Base-by-base conservation (phyloP, 2,888 invertebrate species). In the Amphipoea lucens region DNA sequence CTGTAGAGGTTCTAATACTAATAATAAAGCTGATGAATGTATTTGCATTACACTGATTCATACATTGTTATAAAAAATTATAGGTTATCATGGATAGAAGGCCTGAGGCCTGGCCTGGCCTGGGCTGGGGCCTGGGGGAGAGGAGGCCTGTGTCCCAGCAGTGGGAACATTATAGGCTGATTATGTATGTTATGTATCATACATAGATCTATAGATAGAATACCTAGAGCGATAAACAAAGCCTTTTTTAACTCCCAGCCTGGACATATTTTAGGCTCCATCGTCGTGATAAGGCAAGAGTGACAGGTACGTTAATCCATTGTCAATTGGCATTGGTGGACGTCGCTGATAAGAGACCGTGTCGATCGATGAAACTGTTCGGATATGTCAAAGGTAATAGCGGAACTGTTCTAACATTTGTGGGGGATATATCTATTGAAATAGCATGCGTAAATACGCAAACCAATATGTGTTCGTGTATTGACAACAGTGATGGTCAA, bases 291-390 rank as follows among this genome's bases (percentile, higher is more conserved):
- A 74, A 67, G 12, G 45, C n/a, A 51, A 60, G 76, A 57, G 29
- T 76, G 76, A 70, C 73, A 63, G 54, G 14, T 85, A 12, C 20
- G 62, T 73, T 81, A 85, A 85, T 85, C 62, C 66, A 63, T 48
- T 74, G 63, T 68, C 72, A 80, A 54, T 69, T 67, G 63, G n/a
- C 69, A 54, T 60, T 48, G 2, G n/a, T 81, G 57, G 73, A 17
- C 57, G 20, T 48, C n/a, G 4, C 76, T 73, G 85, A 76, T 83
- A 81, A 45, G 65, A 65, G 48, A 17, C 68, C n/a, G 20, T 36
- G 54, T 54, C 69, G 70, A 76, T 73, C 69, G 65, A 70, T 76
- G 54, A 54, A 73, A 57, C 68, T 14, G n/a, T 66, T 67, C 36
- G 70, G 45, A 70, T 63, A 62, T 76, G 36, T 69, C 57, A 65